Conservation (phyloP, 2,888 invertebrate species). For the Eupithecia insigniata region DNA sequence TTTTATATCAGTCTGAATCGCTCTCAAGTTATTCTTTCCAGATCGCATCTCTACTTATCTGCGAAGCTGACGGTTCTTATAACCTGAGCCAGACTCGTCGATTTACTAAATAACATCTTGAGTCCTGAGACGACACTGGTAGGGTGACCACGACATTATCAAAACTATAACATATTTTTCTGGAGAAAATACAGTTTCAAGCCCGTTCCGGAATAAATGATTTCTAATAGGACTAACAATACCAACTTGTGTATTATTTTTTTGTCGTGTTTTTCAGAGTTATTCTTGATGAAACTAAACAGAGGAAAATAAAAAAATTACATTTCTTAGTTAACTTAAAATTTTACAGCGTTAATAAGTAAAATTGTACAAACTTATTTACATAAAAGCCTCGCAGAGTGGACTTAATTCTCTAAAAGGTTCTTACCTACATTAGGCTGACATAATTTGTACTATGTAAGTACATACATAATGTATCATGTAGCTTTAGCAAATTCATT, state of each 20-base stretch:
- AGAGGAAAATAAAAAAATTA: not conserved
- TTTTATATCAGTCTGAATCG: not conserved
- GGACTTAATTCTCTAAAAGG: not conserved
- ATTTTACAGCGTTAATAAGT: not conserved
- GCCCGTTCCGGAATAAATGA: not conserved
- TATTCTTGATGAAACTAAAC: not conserved
- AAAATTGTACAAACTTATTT: not conserved
- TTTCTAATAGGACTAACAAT: not conserved
- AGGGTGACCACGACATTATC: slow-evolving; percentile 19
- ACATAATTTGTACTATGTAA: not conserved
- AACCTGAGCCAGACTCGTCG: slow-evolving; percentile 45
- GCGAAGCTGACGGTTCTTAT: slow-evolving; percentile 6
- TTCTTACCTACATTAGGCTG: not conserved
- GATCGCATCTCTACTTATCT: not conserved
- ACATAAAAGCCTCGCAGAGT: not conserved
- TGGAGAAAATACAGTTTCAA: not conserved
- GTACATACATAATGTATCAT: slow-evolving; percentile 22
- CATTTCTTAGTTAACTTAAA: not conserved
- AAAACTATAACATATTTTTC: not conserved
- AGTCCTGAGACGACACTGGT: slow-evolving; percentile 33
- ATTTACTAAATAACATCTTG: slow-evolving; percentile 58
- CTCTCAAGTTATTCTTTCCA: not conserved
- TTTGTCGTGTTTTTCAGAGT: not conserved
- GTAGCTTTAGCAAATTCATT: slow-evolving; percentile 31
- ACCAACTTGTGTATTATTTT: not conserved